Conservation (phyloP, 2,113 vertebrate species). For the Nothoprocta perdicaria region DNA sequence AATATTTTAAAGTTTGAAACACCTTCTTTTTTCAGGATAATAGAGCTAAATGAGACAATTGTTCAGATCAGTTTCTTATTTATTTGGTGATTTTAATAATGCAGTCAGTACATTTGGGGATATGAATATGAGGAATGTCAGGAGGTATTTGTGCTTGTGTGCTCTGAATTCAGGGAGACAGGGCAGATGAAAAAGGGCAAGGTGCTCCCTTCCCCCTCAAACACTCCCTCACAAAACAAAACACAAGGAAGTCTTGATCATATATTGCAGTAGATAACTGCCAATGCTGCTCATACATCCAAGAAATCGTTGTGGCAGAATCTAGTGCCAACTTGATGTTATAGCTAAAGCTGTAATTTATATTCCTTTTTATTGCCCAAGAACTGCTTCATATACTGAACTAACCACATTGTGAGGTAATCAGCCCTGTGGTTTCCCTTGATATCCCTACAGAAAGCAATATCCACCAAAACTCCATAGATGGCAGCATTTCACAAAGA, state of each 20-base stretch:
- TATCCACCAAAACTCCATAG: slow-evolving; percentile 77
- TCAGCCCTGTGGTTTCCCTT: neutral
- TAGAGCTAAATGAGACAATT: neutral
- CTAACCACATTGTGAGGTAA: neutral
- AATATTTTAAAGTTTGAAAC: neutral
- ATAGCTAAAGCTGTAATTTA: slow-evolving; percentile 22
- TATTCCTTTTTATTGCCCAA: slow-evolving; percentile 40
- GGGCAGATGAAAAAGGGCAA: neutral
- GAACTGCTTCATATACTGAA: neutral
- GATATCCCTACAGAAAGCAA: neutral
- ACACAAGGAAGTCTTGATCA: neutral
- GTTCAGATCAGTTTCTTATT: neutral
- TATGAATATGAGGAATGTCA: neutral
- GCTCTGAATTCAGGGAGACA: neutral
- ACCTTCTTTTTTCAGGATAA: neutral
- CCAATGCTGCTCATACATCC: neutral
- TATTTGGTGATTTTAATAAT: neutral
- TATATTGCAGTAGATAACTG: neutral
- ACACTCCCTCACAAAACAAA: neutral
- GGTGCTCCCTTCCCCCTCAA: too few relatives aligned
- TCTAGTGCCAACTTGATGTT: neutral
- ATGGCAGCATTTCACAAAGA: slow-evolving; percentile 96
- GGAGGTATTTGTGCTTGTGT: neutral
- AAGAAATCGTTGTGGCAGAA: neutral
- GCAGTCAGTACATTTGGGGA: neutral